Percentiles rank a stretch among this genome's conserved stretches.
Conservation (phyloP, 2,888 invertebrate genomes). For the Tipula lateralis region DNA sequence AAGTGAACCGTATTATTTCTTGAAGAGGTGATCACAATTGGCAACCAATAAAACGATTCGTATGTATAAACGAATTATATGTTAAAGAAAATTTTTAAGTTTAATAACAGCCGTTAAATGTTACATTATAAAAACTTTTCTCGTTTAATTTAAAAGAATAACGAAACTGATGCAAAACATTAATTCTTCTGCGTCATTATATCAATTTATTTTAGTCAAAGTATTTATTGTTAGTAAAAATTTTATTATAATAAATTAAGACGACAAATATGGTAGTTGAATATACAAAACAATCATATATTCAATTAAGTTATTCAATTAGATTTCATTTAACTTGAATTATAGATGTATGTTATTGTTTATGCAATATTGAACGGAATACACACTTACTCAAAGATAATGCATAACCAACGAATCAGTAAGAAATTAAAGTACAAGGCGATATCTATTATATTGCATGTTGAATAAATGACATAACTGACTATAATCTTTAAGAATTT, state of each 20-base stretch:
- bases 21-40: too few relatives aligned
- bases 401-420: too few relatives aligned
- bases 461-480: too few relatives aligned
- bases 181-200: neutral
- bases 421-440: too few relatives aligned
- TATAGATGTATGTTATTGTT: neutral
- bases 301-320: neutral
- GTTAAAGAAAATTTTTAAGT: too few relatives aligned
- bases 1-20: too few relatives aligned
- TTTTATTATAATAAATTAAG: neutral
- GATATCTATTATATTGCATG: too few relatives aligned
- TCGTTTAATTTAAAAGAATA: neutral
- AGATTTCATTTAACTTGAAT: neutral
- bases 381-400: too few relatives aligned
- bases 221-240: neutral
- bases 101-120: neutral
- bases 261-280: neutral
- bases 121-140: neutral
- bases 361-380: too few relatives aligned
- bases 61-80: too few relatives aligned
- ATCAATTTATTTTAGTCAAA: neutral
- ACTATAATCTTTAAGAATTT: too few relatives aligned
- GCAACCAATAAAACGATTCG: too few relatives aligned
- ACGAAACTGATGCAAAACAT: neutral
- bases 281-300: neutral